phyloP scores from a whole-genome alignment of 2,888 invertebrate species.

The Leucoma salicis region DNA sequence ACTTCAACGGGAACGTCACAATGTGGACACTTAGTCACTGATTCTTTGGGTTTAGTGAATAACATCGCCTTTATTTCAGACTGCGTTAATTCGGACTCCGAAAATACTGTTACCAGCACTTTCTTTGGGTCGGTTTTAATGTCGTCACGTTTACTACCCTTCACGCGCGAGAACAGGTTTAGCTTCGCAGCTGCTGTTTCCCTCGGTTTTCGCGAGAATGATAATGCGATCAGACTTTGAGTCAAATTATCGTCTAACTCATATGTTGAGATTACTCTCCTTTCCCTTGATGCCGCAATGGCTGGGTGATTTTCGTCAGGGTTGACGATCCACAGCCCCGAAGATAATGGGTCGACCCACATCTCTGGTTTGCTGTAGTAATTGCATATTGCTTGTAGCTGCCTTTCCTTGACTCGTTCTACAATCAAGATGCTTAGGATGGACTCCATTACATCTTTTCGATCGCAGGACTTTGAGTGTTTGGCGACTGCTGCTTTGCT shows the following conservation, averaged over 20 bases:
- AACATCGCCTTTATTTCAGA: background rate
- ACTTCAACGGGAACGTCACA: background rate
- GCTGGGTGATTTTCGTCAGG: background rate
- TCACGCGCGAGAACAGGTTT: conserved; percentile 1
- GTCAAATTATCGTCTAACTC: conserved; percentile 6
- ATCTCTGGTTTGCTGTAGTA: conserved; percentile 5
- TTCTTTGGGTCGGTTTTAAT: conserved; percentile 4
- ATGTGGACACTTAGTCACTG: background rate
- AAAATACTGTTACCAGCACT: conserved; percentile 1
- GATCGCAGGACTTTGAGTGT: background rate
- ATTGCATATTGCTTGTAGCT: background rate
- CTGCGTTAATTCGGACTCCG: background rate
- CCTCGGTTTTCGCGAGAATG: background rate
- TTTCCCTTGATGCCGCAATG: background rate
- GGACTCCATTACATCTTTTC: background rate
- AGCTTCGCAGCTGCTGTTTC: conserved; percentile 9
- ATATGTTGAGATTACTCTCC: background rate
- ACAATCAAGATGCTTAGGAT: background rate
- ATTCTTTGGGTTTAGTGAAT: background rate
- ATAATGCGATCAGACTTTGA: conserved; percentile 2
- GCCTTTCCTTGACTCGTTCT: background rate
- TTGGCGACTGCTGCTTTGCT: background rate
- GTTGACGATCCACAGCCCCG: conserved; percentile 1
- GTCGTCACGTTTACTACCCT: background rate
- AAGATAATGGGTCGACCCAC: conserved; percentile 6